phyloP scores from a whole-genome alignment of 2,888 invertebrate genomes.

The Palloptera scutellata region DNA sequence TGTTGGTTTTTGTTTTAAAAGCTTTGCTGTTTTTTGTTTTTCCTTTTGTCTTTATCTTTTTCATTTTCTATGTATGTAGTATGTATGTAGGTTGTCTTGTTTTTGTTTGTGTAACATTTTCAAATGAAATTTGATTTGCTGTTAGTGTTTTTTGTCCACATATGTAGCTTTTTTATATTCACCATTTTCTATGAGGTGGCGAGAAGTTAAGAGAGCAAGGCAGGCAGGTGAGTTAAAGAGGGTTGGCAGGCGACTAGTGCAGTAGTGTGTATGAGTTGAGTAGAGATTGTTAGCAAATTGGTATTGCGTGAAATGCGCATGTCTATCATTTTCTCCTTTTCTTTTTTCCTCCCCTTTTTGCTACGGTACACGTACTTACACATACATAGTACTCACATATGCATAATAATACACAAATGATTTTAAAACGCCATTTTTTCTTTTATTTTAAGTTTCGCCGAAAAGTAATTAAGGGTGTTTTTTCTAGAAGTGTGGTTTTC shows the following conservation, averaged over 20 bases:
- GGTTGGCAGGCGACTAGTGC: too few relatives aligned
- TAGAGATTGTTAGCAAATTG: not conserved
- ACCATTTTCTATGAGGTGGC: not conserved
- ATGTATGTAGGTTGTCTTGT: not conserved
- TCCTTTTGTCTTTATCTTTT: conserved; percentile 7
- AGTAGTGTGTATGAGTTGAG: too few relatives aligned
- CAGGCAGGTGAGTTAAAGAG: too few relatives aligned
- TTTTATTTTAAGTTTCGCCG: too few relatives aligned
- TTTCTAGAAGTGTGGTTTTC: too few relatives aligned
- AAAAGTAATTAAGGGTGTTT: too few relatives aligned
- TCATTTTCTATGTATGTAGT: not conserved
- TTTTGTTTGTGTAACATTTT: conserved; percentile 10
- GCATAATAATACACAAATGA: too few relatives aligned
- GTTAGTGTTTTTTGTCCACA: conserved; percentile 2
- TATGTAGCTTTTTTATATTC: not conserved
- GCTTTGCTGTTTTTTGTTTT: conserved; percentile 13
- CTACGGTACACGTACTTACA: too few relatives aligned
- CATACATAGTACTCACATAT: too few relatives aligned
- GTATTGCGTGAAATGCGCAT: not conserved
- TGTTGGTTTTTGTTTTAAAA: conserved; percentile 21
- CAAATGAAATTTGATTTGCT: conserved; percentile 44
- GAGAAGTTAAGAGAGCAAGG: not conserved
- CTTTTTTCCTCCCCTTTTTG: too few relatives aligned
- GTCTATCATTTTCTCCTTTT: not conserved
- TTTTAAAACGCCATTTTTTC: too few relatives aligned